phyloP scores from a whole-genome alignment of 2,797 vertebrate species.

The Chaetodon trifasciatus region DNA sequence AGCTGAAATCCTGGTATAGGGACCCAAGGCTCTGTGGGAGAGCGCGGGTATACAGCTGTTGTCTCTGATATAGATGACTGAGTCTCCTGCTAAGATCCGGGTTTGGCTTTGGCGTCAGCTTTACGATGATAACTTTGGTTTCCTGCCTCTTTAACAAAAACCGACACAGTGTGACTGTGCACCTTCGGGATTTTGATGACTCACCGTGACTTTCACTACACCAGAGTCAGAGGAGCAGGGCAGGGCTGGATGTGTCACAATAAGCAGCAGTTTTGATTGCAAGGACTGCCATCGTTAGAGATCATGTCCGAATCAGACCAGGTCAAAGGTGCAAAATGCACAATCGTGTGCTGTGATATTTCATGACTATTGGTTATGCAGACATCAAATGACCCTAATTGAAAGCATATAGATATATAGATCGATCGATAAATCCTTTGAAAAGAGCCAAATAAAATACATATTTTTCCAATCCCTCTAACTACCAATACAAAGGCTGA shows the following conservation, averaged over 20 bases:
- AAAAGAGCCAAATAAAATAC: neutral
- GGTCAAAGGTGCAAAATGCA: constrained; percentile 21
- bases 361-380: neutral
- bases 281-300: constrained; percentile 43
- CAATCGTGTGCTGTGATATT: neutral
- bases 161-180: neutral
- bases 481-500: neutral
- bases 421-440: neutral
- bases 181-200: constrained; percentile 16
- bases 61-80: constrained; percentile 28
- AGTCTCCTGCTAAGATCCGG: neutral
- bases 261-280: constrained; percentile 31
- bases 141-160: constrained; percentile 16
- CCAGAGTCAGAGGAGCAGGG: constrained; percentile 14
- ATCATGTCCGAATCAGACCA: constrained; percentile 20
- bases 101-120: constrained; percentile 30
- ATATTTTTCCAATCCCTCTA: neutral
- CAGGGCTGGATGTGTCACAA: constrained; percentile 1
- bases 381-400: neutral
- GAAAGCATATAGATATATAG: neutral
- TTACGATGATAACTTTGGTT: constrained; percentile 10
- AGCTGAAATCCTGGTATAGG: constrained; percentile 19
- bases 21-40: constrained; percentile 1
- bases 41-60: constrained; percentile 1
- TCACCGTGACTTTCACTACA: constrained; percentile 23